Conservation (phyloP, 2,888 invertebrate genomes). For the Orchestes rusci region DNA sequence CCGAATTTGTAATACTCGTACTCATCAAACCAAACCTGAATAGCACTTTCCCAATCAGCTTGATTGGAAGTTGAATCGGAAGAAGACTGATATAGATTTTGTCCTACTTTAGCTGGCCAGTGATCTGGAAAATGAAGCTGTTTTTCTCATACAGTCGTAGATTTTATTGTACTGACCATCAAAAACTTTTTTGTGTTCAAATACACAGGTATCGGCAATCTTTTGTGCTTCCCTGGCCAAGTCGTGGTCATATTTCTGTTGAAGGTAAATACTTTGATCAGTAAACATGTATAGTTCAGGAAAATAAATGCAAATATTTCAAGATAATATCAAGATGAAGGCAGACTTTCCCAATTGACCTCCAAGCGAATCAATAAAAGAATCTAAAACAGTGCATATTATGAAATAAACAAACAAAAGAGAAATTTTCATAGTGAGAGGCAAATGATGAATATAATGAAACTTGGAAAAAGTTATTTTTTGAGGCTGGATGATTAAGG, state of each 20-base stretch:
- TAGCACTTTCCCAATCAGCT: constrained; percentile 18
- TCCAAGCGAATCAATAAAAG: too few species aligned
- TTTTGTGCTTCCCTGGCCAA: constrained; percentile 29
- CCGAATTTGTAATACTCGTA: constrained; percentile 11
- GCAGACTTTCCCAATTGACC: too few species aligned
- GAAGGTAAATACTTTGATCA: not conserved
- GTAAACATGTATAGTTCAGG: not conserved
- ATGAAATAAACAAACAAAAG: too few species aligned
- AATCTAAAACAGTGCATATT: too few species aligned
- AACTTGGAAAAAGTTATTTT: too few species aligned
- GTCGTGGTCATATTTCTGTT: constrained; percentile 24
- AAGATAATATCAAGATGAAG: not conserved
- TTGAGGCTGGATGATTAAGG: too few species aligned
- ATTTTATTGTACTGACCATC: not conserved
- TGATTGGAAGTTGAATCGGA: constrained; percentile 13
- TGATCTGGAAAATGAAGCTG: constrained; percentile 22
- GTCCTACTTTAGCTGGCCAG: constrained; percentile 26
- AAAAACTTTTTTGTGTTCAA: constrained; percentile 18
- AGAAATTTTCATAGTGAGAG: too few species aligned
- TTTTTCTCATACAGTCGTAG: constrained; percentile 8
- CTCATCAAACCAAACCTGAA: constrained; percentile 25
- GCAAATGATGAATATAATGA: too few species aligned
- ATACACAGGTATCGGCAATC: constrained; percentile 27
- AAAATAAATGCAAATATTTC: not conserved
- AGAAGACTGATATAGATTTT: constrained; percentile 25